A percentile compares a stretch with the other conserved stretches of the same genome.
These are phyloP conservation scores for Rhopalosiphum nymphaeae DNA, from an alignment of 2,888 invertebrate species.

Conservation along the genomic window DNA sequence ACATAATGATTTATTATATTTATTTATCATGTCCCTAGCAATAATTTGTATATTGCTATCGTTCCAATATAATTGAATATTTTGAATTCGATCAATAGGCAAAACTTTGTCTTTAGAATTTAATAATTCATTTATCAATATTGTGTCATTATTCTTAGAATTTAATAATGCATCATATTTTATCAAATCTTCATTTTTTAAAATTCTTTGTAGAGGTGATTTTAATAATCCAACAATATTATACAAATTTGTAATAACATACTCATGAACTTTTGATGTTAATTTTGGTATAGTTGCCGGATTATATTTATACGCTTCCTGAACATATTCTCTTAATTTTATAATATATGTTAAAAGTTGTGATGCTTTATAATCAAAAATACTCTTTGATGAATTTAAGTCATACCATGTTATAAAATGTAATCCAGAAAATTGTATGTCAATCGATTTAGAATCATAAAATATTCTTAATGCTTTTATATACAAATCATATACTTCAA, in stretches of 20 bases:
- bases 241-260: slow-evolving; percentile 5
- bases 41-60: background rate
- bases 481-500: slow-evolving; percentile 25
- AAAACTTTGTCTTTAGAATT: background rate
- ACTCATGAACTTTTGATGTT: background rate
- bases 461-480: slow-evolving; percentile 21
- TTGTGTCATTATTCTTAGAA: background rate
- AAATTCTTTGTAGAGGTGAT: background rate
- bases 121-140: background rate
- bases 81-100: background rate
- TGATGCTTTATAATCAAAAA: slow-evolving; percentile 20
- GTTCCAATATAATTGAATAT: background rate
- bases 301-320: slow-evolving; percentile 37
- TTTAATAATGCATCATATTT: background rate
- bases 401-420: slow-evolving; percentile 41
- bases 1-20: background rate
- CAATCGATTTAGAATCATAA: background rate
- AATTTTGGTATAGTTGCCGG: background rate
- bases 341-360: background rate
- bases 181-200: slow-evolving; percentile 25
- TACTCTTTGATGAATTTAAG: slow-evolving; percentile 33
- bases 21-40: slow-evolving; percentile 10
- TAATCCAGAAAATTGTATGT: background rate
- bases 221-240: background rate
- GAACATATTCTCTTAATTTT: background rate